phyloP scores from a whole-genome alignment of 2,797 vertebrate genomes.

The Pseudotriccus pelzelni region DNA sequence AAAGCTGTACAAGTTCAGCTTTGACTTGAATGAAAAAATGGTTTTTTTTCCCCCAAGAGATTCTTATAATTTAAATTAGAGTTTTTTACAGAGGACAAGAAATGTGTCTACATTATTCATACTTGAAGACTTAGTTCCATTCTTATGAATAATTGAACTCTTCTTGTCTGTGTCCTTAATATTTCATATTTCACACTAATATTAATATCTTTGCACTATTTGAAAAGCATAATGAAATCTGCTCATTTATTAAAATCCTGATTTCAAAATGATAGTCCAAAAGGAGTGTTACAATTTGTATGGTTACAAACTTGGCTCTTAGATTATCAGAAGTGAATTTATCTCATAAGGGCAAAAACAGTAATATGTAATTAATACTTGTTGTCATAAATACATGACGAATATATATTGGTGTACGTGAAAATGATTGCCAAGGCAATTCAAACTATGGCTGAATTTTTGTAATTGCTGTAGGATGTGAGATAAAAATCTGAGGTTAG shows the following conservation, averaged over 20 bases:
- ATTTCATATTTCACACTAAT: conserved; percentile 6
- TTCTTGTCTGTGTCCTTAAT: conserved; percentile 23
- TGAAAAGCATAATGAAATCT: neutral
- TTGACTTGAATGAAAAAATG: conserved; percentile 3
- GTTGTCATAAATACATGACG: neutral
- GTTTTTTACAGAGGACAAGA: conserved; percentile 19
- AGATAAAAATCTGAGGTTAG: neutral
- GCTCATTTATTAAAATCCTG: conserved; percentile 17
- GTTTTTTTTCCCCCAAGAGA: neutral
- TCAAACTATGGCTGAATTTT: neutral
- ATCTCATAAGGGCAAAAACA: neutral
- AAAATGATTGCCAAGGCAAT: neutral
- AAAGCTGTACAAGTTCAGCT: conserved; percentile 4
- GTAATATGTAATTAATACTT: neutral
- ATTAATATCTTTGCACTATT: neutral
- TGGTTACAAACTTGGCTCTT: neutral
- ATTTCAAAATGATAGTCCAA: neutral
- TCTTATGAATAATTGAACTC: conserved; percentile 38
- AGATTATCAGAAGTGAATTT: neutral
- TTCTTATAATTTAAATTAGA: conserved; percentile 13
- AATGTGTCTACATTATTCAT: conserved; percentile 43
- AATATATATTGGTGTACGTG: neutral
- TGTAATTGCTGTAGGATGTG: neutral
- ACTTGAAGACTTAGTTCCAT: conserved; percentile 18
- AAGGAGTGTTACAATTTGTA: neutral